Evolutionary conservation across 2,113 vertebrate species (phyloP), one percentile per base, ranked within the genome.

Genomic region (Physeter macrocephalus): DNA sequence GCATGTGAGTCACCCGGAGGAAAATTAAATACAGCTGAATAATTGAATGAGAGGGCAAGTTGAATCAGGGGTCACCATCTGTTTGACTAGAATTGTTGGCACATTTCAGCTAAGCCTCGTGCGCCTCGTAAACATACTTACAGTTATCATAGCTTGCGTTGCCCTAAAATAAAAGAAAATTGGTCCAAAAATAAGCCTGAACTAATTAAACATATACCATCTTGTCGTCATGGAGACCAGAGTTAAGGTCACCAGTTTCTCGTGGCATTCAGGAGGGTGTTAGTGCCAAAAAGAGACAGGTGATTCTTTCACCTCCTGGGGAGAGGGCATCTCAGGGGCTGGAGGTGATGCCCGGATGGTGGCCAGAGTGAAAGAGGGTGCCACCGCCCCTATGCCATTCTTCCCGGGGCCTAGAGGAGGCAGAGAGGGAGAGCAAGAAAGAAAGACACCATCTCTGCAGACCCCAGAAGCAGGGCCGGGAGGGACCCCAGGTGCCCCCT

Each of bases 1-100:
- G 20, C 98, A 77, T 4, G 75, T 77, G 83, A 88, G 85, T 92
- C 97, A 97, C 96, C 97, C 96, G 71, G 97, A 97, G 98, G 98
- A 96, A 98, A 99, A 99, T 99, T 99, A 99, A 99, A 99, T 98
- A 98, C 99, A 99, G 99, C 99, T 99, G 99, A 99, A 99, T 99
- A 99, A 99, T 99, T 99, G 99, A 99, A 99, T 97, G 96, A 97
- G 98, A 98, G 98, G 98, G 98, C 98, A 98, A 97, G 99, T 99
- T 99, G 99, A 99, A 98, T 97, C 98, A 98, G 98, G 99, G 99
- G 99, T 99, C 99, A 99, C 99, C 99, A 99, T 99, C 99, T 99
- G 99, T 99, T 98, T 97, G 97, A 98, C 98, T 99, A 99, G 99
- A 97, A 98, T 98, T 98, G 98, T 98, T 99, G 98, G 99, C 99